Percentiles rank a stretch among this genome's conserved stretches.
These are phyloP conservation scores for Hanleya hanleyi DNA, from an alignment of 2,888 invertebrate genomes.

Conservation along the genomic window DNA sequence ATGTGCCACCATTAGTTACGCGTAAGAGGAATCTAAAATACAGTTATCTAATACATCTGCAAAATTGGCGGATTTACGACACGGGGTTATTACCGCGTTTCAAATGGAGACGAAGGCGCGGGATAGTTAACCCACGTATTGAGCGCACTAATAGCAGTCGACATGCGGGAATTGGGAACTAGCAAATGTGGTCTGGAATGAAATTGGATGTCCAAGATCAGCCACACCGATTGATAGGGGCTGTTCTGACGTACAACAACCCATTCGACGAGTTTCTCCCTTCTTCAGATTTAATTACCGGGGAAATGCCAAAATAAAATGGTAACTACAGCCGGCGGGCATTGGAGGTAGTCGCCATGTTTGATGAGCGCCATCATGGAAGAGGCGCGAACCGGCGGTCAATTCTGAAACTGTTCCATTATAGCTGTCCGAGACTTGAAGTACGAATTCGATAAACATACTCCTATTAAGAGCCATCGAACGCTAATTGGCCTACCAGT, in stretches of 20 bases:
- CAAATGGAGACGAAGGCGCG: background rate
- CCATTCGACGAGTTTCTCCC: background rate
- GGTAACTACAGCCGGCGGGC: background rate
- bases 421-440: background rate
- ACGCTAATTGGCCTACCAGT: background rate
- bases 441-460: background rate
- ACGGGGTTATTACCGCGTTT: no score
- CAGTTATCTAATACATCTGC: no score
- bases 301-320: background rate
- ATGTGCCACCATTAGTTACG: no score
- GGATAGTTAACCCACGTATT: background rate
- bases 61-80: no score
- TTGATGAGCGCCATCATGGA: background rate
- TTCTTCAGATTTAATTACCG: slow-evolving; percentile 7
- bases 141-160: slow-evolving; percentile 4
- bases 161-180: slow-evolving; percentile 3
- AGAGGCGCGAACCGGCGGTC: no score
- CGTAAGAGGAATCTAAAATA: no score
- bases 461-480: background rate
- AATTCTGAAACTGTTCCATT: background rate
- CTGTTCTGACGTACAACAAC: background rate
- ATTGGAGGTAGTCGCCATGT: background rate
- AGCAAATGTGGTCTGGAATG: background rate
- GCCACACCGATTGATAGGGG: background rate
- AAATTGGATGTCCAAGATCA: slow-evolving; percentile 8